phyloP scores from a whole-genome alignment of 92 coral and sea anemone species.

The Plumapathes pennacea region DNA sequence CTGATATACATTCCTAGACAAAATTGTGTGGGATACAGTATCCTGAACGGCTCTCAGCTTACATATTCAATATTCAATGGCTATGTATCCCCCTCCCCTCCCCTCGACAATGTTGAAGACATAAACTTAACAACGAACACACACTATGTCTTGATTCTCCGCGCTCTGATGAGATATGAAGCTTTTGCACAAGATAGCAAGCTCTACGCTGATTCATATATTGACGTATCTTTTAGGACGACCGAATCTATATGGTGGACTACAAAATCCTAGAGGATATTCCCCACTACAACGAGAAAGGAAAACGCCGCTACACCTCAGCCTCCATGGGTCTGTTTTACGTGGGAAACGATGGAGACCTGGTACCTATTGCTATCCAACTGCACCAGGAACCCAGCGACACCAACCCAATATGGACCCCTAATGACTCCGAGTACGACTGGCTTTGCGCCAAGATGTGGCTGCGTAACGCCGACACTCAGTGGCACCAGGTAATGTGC shows the following conservation, averaged over 20 bases:
- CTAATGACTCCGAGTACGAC: slow-evolving; percentile 67
- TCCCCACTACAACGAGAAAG: slow-evolving; percentile 34
- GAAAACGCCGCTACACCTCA: slow-evolving; percentile 50
- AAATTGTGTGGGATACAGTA: no score
- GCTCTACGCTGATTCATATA: no score
- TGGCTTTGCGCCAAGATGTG: slow-evolving; percentile 86
- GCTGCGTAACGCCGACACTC: slow-evolving; percentile 73
- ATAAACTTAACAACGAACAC: no score
- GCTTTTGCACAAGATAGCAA: no score
- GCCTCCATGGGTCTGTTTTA: slow-evolving; percentile 74
- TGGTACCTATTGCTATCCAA: slow-evolving; percentile 89
- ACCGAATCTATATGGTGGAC: slow-evolving; percentile 58
- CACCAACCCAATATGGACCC: slow-evolving; percentile 86
- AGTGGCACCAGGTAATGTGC: slow-evolving; percentile 66
- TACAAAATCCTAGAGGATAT: slow-evolving; percentile 51
- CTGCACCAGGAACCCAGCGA: slow-evolving; percentile 65
- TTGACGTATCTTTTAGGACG: slow-evolving; percentile 57
- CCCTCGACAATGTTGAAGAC: no score
- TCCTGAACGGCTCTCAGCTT: no score
- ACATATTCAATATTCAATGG: no score
- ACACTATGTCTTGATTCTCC: no score
- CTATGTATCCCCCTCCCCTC: no score
- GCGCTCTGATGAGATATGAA: no score
- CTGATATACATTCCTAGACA: no score
- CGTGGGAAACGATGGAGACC: slow-evolving; percentile 60